A percentile compares a stretch with the other conserved stretches of the same genome.
These are phyloP conservation scores for Notarius quadriscutis DNA, from an alignment of 2,113 vertebrate genomes.

Conservation along the genomic window DNA sequence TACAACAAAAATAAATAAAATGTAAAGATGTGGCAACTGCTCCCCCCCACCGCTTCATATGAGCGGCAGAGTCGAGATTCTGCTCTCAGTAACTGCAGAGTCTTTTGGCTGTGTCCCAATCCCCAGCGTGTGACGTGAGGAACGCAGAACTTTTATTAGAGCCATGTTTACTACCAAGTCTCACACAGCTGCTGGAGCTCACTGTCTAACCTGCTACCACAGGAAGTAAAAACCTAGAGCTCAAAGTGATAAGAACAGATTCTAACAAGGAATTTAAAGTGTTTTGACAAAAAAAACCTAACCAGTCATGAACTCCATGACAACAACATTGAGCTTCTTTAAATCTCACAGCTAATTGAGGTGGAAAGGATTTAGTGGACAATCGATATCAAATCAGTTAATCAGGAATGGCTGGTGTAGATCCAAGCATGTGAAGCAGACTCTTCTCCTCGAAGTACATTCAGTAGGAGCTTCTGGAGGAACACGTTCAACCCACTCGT, in stretches of 20 bases:
- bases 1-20: background rate
- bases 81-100: no score
- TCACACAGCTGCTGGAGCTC: background rate
- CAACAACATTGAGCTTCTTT: no score
- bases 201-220: background rate
- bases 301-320: no score
- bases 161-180: background rate
- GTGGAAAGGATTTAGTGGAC: no score
- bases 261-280: no score
- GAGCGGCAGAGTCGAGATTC: background rate
- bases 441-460: background rate
- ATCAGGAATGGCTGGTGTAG: no score
- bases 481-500: background rate
- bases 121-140: background rate
- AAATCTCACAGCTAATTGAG: no score
- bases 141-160: background rate
- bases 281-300: no score
- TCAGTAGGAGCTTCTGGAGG: background rate
- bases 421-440: background rate
- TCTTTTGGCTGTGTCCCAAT: background rate
- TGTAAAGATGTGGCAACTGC: background rate
- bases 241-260: no score
- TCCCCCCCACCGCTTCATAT: no score
- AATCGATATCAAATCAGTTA: no score
- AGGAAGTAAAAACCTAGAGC: background rate